Percentiles rank a stretch among this genome's conserved stretches.
Conservation (phyloP, 2,888 invertebrate species). For the Plebejus argus region DNA sequence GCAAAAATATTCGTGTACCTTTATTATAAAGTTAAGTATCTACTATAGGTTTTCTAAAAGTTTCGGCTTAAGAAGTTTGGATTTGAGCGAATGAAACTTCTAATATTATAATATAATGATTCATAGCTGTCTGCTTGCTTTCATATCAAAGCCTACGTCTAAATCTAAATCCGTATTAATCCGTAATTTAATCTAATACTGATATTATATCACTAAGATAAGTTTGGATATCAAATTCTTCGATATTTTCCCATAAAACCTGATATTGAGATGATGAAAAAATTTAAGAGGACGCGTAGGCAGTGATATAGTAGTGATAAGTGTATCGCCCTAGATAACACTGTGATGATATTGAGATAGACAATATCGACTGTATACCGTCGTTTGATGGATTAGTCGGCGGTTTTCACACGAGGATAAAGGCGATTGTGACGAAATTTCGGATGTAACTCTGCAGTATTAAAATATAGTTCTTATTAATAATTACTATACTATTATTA, state of each 20-base stretch:
- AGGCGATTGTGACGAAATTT: too few species aligned
- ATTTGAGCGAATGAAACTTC: too few species aligned
- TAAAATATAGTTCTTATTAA: too few species aligned
- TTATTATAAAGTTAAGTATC: too few species aligned
- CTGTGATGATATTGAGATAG: conserved; percentile 5
- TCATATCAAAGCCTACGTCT: neutral
- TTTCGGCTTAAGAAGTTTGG: too few species aligned
- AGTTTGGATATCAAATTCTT: conserved; percentile 2
- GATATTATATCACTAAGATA: conserved; percentile 13
- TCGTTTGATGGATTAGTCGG: conserved; percentile 1
- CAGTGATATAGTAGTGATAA: conserved; percentile 18
- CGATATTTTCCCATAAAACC: conserved; percentile 27
- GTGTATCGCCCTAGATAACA: conserved; percentile 17
- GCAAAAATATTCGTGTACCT: too few species aligned
- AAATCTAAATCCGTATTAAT: neutral
- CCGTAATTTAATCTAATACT: conserved; percentile 3
- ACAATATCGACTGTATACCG: neutral
- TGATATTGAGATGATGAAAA: conserved; percentile 17
- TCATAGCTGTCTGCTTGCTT: too few species aligned
- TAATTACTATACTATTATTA: too few species aligned
- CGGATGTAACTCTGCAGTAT: too few species aligned
- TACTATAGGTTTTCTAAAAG: too few species aligned
- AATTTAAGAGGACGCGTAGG: conserved; percentile 14
- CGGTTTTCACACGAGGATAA: neutral
- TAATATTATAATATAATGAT: neutral